Percentiles rank a stretch among this genome's conserved stretches.
phyloP scores from a whole-genome alignment of 2,888 invertebrate species.

The Pediacus dermestoides region DNA sequence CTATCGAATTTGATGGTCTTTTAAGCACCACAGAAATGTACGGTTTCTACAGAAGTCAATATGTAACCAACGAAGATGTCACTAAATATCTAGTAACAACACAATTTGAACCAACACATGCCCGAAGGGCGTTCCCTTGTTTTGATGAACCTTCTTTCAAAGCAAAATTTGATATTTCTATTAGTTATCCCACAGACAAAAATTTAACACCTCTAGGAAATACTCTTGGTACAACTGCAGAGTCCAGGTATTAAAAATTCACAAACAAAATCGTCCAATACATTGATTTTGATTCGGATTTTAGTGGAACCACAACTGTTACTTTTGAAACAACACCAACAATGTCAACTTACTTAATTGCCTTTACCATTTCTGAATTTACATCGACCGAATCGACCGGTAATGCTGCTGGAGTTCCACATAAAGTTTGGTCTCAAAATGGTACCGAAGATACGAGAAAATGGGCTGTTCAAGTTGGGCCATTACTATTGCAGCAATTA shows the following conservation, averaged over 20 bases:
- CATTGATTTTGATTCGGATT: not conserved
- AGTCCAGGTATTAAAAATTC: too few species aligned
- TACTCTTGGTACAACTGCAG: not conserved
- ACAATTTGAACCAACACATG: slow-evolving; percentile 63
- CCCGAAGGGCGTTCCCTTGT: slow-evolving; percentile 69
- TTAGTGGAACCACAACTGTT: not conserved
- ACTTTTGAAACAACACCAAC: slow-evolving; percentile 47
- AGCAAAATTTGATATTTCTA: slow-evolving; percentile 54
- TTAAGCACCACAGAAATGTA: slow-evolving; percentile 3
- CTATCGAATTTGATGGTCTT: not conserved
- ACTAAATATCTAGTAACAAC: slow-evolving; percentile 54
- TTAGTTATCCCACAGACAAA: slow-evolving; percentile 7
- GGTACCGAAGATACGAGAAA: slow-evolving; percentile 17
- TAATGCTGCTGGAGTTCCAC: slow-evolving; percentile 5
- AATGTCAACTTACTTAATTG: slow-evolving; percentile 87
- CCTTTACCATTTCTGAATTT: slow-evolving; percentile 77
- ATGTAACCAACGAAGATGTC: not conserved
- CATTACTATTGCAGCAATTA: slow-evolving; percentile 10
- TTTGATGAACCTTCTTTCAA: slow-evolving; percentile 69
- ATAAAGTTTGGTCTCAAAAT: slow-evolving; percentile 18
- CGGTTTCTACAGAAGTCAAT: slow-evolving; percentile 3
- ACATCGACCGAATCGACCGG: slow-evolving; percentile 25
- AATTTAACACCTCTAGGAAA: slow-evolving; percentile 6
- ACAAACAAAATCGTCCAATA: not conserved
- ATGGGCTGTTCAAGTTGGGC: slow-evolving; percentile 14